Base-by-base conservation (phyloP, 2,797 vertebrate species). In the Cuculus canorus region DNA sequence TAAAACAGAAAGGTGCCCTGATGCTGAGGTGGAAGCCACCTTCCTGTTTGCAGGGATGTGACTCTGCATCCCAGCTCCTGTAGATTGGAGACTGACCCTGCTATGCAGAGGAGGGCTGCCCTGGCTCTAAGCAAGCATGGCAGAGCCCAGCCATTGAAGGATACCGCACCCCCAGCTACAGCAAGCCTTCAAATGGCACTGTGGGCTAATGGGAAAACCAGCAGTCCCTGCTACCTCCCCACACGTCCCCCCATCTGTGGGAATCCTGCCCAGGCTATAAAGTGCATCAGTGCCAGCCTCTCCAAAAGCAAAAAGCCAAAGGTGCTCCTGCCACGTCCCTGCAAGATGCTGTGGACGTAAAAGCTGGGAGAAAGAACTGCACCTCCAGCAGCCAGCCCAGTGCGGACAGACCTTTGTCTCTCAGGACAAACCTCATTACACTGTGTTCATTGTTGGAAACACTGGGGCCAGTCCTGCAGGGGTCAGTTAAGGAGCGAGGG, bases 71-170 rank as follows among this genome's bases (percentile, higher is more conserved):
- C 9, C 0, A 0, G 45, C 5, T 59, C 28, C 21, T 23, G 21
- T 0, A 0, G 30, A 28, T 0, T 35, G 45, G 22, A 69, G 13
- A 25, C 17, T 17, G 16, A 13, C n/a, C 12, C 15, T 21, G 22
- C 18, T 3, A 4, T 1, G 9, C 30, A 24, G 28, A 21, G 13
- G 10, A 61, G 32, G 17, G 45, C 25, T 77, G 48, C 12, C 35
- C 50, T 53, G 43, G 82, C 56, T 68, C n/a, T 1, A 4, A 41
- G 39, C 0, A 0, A 7, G 61, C 23, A 13, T 1, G 1, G 15
- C 32, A 79, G 39, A 37, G 32, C n/a, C 27, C 43, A 48, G 43
- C 6, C 28, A 21, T 43, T 3, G 1, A 32, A 57, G 8, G 11
- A 7, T 7, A 28, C 45, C 39, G 45, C 0, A 2, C 19, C 73